A percentile compares a stretch with the other conserved stretches of the same genome.
phyloP scores from a whole-genome alignment of 2,888 invertebrate species.

The Anthophora plumipes region DNA sequence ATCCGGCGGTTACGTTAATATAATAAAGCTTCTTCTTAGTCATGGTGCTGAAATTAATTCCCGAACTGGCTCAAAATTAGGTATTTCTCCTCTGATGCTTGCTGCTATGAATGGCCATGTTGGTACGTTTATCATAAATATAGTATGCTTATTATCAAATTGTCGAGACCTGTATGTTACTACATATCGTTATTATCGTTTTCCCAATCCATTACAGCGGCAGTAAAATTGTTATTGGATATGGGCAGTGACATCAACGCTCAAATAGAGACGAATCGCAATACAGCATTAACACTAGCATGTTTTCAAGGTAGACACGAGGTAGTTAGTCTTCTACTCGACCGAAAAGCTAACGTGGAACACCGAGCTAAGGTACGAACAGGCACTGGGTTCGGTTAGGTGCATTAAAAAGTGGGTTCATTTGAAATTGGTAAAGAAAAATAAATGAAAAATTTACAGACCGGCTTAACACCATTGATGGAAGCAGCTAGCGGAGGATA shows the following conservation, averaged over 20 bases:
- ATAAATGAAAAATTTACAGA: constrained; percentile 85
- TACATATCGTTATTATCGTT: not conserved
- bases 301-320: constrained; percentile 99
- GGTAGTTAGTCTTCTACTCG: constrained; percentile 97
- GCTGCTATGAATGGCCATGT: constrained; percentile 99
- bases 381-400: not conserved
- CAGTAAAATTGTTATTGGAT: constrained; percentile 96
- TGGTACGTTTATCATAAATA: constrained; percentile 75
- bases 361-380: constrained; percentile 95
- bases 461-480: constrained; percentile 99
- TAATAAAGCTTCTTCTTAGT: constrained; percentile 96
- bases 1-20: constrained; percentile 99
- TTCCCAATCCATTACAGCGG: constrained; percentile 85
- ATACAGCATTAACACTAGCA: constrained; percentile 98
- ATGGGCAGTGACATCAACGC: constrained; percentile 99
- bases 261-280: constrained; percentile 99
- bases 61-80: constrained; percentile 97
- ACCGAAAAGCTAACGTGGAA: constrained; percentile 99
- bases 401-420: not conserved
- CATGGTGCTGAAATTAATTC: constrained; percentile 99
- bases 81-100: constrained; percentile 99
- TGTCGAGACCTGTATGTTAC: too few relatives aligned
- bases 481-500: constrained; percentile 99
- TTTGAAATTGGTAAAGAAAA: not conserved
- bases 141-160: not conserved